Conservation (phyloP, 2,113 vertebrate genomes). For the Sinocyclocheilus anshuiensis region DNA sequence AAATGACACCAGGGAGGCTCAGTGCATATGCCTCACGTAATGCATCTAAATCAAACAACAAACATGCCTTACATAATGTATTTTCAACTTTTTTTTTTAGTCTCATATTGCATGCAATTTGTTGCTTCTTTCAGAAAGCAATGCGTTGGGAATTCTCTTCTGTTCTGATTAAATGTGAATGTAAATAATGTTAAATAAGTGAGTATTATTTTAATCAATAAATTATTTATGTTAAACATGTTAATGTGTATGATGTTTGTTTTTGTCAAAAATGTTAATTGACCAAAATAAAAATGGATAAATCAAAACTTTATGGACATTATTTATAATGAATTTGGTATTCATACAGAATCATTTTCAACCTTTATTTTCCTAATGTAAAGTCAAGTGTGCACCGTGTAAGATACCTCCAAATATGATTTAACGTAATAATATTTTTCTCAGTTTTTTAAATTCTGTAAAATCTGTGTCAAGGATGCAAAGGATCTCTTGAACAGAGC, state of each 20-base stretch:
- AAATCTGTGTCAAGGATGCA: conserved; percentile 51
- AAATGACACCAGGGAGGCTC: conserved; percentile 53
- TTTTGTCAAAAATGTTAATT: background rate
- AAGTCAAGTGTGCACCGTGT: background rate
- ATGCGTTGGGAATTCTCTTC: background rate
- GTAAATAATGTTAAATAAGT: background rate
- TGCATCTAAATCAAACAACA: conserved; percentile 35
- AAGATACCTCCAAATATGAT: background rate
- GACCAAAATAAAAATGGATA: background rate
- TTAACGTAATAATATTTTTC: background rate
- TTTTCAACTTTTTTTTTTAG: background rate
- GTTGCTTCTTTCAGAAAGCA: conserved; percentile 18
- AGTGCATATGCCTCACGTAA: conserved; percentile 53
- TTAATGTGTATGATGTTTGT: background rate
- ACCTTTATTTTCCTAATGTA: background rate
- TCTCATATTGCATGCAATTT: background rate
- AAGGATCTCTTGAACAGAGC: conserved; percentile 45
- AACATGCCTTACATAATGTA: conserved; percentile 21
- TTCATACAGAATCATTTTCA: background rate
- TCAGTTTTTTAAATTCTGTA: background rate
- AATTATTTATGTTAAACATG: background rate
- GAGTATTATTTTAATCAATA: background rate
- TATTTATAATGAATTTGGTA: background rate
- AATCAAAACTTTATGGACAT: background rate
- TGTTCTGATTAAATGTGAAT: background rate